phyloP scores from a whole-genome alignment of 2,888 invertebrate genomes.

The Drosophila niveifrons region DNA sequence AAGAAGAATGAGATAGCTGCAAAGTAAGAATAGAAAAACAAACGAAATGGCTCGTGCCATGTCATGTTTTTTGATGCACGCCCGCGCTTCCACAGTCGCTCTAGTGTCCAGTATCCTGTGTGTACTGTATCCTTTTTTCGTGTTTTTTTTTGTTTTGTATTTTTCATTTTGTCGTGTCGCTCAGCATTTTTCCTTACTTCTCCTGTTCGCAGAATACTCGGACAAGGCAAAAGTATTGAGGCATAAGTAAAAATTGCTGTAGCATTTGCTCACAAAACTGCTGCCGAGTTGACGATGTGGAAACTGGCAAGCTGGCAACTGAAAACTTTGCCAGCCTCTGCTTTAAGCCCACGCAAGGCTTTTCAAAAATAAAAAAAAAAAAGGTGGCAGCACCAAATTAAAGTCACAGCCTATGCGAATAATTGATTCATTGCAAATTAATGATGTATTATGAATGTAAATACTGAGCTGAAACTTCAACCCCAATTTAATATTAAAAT shows the following conservation, averaged over 20 bases:
- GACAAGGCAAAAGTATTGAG: conserved; percentile 75
- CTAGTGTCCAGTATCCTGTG: conserved; percentile 34
- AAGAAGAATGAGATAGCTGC: conserved; percentile 34
- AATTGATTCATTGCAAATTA: not conserved
- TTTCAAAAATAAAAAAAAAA: not conserved
- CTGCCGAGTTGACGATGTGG: conserved; percentile 55
- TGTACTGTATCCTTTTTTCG: conserved; percentile 50
- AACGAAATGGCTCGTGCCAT: conserved; percentile 79
- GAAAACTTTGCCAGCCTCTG: conserved; percentile 37
- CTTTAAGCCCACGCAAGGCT: conserved; percentile 54
- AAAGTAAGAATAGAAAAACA: conserved; percentile 58
- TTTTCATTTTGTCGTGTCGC: conserved; percentile 69
- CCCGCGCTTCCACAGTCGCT: conserved; percentile 40
- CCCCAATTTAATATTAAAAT: no score
- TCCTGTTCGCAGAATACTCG: conserved; percentile 27
- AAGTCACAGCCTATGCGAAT: conserved; percentile 1
- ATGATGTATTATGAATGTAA: no score
- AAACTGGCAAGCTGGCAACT: conserved; percentile 45
- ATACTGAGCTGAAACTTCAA: no score
- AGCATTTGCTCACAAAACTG: conserved; percentile 63
- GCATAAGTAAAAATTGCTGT: conserved; percentile 78
- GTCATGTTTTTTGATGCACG: conserved; percentile 76
- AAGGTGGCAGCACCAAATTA: conserved; percentile 8
- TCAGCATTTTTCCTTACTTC: conserved; percentile 1
- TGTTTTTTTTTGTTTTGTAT: no score